phyloP scores from a whole-genome alignment of 2,113 vertebrate genomes.

The Turdus rufiventris region DNA sequence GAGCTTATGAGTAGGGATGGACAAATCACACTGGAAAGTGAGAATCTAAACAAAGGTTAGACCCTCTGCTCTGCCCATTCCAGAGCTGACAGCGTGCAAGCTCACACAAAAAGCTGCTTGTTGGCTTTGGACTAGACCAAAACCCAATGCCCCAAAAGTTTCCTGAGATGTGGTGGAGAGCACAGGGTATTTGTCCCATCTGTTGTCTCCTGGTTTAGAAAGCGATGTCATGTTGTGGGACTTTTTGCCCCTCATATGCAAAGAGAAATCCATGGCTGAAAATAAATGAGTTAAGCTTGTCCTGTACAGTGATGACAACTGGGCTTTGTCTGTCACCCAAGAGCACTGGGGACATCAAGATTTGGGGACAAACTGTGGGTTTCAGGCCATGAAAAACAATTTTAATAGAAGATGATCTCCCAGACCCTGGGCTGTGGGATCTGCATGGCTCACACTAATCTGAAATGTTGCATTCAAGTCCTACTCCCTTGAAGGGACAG shows the following conservation, averaged over 20 bases:
- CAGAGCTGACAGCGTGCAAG: not conserved
- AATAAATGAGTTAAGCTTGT: no score
- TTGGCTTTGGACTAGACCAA: not conserved
- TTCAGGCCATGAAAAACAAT: not conserved
- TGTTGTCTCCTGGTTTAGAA: not conserved
- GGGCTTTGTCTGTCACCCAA: not conserved
- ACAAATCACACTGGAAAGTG: not conserved
- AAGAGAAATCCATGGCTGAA: no score
- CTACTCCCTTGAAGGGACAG: not conserved
- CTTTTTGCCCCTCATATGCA: not conserved
- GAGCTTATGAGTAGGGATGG: not conserved
- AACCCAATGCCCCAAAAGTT: not conserved
- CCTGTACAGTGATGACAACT: not conserved
- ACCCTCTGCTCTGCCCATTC: not conserved
- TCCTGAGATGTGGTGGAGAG: not conserved
- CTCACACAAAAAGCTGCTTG: not conserved
- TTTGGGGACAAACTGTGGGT: not conserved
- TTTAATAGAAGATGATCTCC: not conserved
- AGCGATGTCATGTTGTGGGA: not conserved
- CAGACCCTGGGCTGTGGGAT: not conserved
- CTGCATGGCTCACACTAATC: not conserved
- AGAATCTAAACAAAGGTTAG: not conserved
- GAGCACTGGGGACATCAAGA: rapidly evolving
- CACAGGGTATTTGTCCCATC: not conserved
- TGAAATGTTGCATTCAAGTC: not conserved